Base-by-base conservation (phyloP, 2,797 vertebrate genomes). In the Sarcoramphus papa region DNA sequence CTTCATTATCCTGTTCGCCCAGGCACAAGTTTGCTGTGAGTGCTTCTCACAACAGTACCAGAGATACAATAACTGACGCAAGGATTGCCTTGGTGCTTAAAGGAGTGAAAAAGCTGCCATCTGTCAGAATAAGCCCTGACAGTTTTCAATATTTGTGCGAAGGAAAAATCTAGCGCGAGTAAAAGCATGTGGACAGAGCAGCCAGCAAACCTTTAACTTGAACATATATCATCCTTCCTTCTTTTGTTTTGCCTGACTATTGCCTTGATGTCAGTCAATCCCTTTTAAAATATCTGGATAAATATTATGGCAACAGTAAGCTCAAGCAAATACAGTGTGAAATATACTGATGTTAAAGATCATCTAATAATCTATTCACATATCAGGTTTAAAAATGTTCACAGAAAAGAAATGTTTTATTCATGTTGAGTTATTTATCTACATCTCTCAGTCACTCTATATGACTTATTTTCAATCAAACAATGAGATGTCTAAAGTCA, bases 111-210 rank as follows among this genome's bases (percentile, higher is more conserved):
- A 92, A 76, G 14, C 30, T 40, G 2, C 10, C 51, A 83, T 90
- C 68, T 88, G 33, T 94, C 85, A 96, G 87, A 91, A 85, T 93
- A 93, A 92, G 2, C 18, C 21, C 33, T 86, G 91, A 67, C 50
- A 86, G 50, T 91, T 96, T 94, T 93, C 67, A 80, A 12, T 83
- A 85, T 35, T 64, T 63, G 18, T 60, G 31, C 48, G 73, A 80
- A 91, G 67, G 48, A 78, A 91, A 85, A 73, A 77, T 64, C 51
- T 27, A 76, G 27, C 56, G 12, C 2, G 3, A 94, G 54, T 85
- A 56, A 77, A 92, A 91, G 9, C 20, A 60, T n/a, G 19, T 22
- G 45, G 70, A 60, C 47, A 78, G 57, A 89, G 40, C 18, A 80
- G 24, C 20, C 54, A 72, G 21, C 18, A 70, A 75, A 28, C 20